Conservation (phyloP, 2,797 vertebrate species). For the Anguilla pacifica region DNA sequence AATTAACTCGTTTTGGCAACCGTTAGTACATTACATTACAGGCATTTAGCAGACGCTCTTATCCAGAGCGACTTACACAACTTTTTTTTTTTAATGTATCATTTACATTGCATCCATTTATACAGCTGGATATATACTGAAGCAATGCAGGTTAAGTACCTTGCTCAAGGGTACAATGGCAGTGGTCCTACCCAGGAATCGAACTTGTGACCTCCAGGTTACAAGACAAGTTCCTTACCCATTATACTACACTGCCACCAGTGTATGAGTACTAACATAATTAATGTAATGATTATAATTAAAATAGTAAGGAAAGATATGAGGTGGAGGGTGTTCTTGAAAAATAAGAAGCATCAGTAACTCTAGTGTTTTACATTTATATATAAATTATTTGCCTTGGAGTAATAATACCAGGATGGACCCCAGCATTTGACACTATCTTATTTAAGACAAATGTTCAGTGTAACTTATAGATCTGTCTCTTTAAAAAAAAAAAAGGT, state of each 20-base stretch:
- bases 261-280: background rate
- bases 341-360: background rate
- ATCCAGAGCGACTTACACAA: no score
- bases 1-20: background rate
- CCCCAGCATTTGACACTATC: constrained; percentile 66
- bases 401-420: constrained; percentile 61
- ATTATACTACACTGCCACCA: no score
- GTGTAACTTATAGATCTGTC: constrained; percentile 67
- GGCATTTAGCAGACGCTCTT: no score
- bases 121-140: no score
- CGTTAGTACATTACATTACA: background rate
- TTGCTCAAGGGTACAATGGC: no score
- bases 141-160: no score
- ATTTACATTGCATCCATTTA: no score
- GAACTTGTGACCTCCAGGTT: no score
- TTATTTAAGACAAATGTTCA: constrained; percentile 65
- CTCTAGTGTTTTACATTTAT: background rate
- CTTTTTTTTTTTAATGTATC: no score
- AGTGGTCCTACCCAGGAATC: no score
- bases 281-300: background rate
- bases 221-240: no score
- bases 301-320: background rate
- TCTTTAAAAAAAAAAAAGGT: constrained; percentile 54
- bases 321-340: background rate
- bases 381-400: background rate